These are phyloP conservation scores for Aspiorhynchus laticeps DNA, from an alignment of 2,113 vertebrate genomes.

Conservation along the genomic window DNA sequence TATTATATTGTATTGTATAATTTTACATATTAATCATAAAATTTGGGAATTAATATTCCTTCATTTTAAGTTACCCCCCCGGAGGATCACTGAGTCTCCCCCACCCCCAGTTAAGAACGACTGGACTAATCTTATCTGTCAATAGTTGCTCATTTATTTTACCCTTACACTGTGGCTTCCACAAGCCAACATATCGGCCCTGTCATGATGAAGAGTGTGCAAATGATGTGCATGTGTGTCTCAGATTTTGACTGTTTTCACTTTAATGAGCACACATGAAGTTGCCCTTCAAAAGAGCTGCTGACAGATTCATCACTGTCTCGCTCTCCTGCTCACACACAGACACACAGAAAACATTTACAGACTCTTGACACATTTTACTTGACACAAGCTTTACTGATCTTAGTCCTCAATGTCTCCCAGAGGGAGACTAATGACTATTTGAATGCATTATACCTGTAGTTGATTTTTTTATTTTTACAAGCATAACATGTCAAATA, in stretches of 20 bases:
- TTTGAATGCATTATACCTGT: background rate
- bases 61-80: no score
- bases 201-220: slow-evolving; percentile 14
- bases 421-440: background rate
- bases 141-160: slow-evolving; percentile 23
- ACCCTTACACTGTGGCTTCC: slow-evolving; percentile 28
- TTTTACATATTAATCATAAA: no score
- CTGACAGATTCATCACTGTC: slow-evolving; percentile 35
- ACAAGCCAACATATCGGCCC: background rate
- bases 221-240: slow-evolving; percentile 38
- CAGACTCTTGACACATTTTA: slow-evolving; percentile 9
- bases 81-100: no score
- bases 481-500: background rate
- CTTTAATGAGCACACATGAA: slow-evolving; percentile 43
- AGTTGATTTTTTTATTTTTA: background rate
- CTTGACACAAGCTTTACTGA: background rate
- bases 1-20: no score
- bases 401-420: background rate
- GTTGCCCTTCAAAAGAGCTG: slow-evolving; percentile 24
- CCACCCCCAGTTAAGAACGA: no score
- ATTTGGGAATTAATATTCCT: no score
- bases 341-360: background rate
- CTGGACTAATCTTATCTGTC: slow-evolving; percentile 36
- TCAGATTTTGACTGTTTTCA: slow-evolving; percentile 36
- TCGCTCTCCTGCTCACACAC: slow-evolving; percentile 22